phyloP scores from a whole-genome alignment of 2,888 invertebrate genomes.

The Belgica antarctica region DNA sequence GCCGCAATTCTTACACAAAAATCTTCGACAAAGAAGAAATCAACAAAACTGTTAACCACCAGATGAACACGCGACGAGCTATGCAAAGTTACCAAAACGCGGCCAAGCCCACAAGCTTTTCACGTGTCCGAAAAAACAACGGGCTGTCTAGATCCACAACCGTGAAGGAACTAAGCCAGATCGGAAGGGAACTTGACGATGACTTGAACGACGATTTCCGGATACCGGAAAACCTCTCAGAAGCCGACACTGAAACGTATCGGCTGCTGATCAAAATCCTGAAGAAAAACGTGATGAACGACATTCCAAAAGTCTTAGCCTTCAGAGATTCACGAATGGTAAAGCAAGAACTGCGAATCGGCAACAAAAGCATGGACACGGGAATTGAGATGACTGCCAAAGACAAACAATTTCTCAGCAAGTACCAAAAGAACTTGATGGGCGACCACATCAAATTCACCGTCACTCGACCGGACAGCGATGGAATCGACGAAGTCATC shows the following conservation, averaged over 20 bases:
- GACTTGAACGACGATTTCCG: slow-evolving; percentile 1
- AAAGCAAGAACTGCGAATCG: slow-evolving; percentile 54
- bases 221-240: neutral
- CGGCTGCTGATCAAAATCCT: slow-evolving; percentile 36
- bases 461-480: slow-evolving; percentile 53
- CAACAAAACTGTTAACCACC: slow-evolving; percentile 47
- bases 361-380: slow-evolving; percentile 54
- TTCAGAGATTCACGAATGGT: slow-evolving; percentile 54
- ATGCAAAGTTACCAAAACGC: neutral
- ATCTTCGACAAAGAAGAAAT: slow-evolving; percentile 50
- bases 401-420: slow-evolving; percentile 47
- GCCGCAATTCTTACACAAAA: slow-evolving; percentile 57
- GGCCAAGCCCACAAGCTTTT: neutral
- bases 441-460: slow-evolving; percentile 47
- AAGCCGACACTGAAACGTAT: slow-evolving; percentile 31
- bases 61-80: slow-evolving; percentile 9
- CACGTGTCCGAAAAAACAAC: slow-evolving; percentile 4
- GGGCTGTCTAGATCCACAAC: slow-evolving; percentile 51
- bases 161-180: slow-evolving; percentile 48
- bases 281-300: slow-evolving; percentile 48
- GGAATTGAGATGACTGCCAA: slow-evolving; percentile 52
- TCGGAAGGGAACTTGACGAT: slow-evolving; percentile 1
- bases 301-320: slow-evolving; percentile 53
- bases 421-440: slow-evolving; percentile 44
- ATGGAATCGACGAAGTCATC: slow-evolving; percentile 51